Conservation (phyloP, 2,797 vertebrate genomes). For the Astyanax mexicanus region DNA sequence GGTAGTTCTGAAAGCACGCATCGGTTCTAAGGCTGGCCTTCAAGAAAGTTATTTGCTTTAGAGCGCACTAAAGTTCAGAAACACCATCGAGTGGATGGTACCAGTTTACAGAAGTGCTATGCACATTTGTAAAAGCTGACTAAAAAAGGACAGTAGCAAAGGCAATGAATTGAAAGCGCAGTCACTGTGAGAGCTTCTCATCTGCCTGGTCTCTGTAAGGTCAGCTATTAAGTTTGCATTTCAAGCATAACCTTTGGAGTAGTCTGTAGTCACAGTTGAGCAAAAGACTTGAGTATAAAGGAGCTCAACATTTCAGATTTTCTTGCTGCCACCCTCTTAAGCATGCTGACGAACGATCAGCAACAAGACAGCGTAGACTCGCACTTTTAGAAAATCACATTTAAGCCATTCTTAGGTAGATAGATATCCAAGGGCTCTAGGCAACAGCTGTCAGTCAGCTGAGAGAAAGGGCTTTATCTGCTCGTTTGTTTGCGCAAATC, state of each 20-base stretch:
- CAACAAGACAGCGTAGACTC: background rate
- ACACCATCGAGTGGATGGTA: background rate
- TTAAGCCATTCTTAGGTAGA: background rate
- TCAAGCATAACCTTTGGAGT: constrained; percentile 15
- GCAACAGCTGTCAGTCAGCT: constrained; percentile 29
- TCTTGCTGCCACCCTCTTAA: background rate
- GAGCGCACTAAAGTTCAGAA: background rate
- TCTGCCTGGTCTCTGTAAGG: background rate
- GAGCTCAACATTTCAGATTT: background rate
- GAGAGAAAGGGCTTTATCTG: constrained; percentile 19
- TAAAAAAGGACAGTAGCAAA: constrained; percentile 15
- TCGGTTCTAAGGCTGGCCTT: too few relatives aligned
- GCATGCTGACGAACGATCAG: background rate
- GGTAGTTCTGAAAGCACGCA: too few relatives aligned
- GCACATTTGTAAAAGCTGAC: background rate
- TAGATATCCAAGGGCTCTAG: constrained; percentile 1
- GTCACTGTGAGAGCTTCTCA: background rate
- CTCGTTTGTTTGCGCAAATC: background rate
- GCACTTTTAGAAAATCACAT: background rate
- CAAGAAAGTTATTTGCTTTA: background rate
- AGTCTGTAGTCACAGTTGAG: background rate
- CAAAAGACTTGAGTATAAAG: background rate
- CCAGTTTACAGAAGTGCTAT: background rate
- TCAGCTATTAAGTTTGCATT: background rate
- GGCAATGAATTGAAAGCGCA: background rate